Evolutionary conservation across 2,888 invertebrate genomes (phyloP), one percentile per base, ranked within the genome.

Genomic region (Eristalis tenax): DNA sequence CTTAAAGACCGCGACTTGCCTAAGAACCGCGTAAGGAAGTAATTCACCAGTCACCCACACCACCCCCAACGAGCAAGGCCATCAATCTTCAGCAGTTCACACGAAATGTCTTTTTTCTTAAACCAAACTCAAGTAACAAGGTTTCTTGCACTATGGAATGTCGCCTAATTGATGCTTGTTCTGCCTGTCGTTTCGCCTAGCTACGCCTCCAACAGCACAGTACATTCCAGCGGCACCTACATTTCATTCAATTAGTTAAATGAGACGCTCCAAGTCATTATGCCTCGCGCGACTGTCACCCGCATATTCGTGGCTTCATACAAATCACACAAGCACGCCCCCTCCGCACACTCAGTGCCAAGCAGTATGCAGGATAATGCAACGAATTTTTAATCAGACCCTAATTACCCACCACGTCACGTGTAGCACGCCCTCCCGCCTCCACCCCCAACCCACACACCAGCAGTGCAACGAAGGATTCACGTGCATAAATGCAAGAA

Each of bases 331-430:
- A 26, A 8, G 26, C 26, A 59, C n/a, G 50, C 18, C 50, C 50
- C 18, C 50, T 5, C 50, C 18, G 18, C 43, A 2, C 23, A 11
- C 15, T 23, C 26, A 23, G 13, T 22, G 1, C 26, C 56, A 32
- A 10, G n/a, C 68, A 56, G 1, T 43, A 43, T 82, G 35, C 69
- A 64, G 66, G 65, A 73, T 74, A 80, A 70, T 78, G 69, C 69
- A 74, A 64, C 73, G 82, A 86, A 86, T 86, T 82, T 71, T 78
- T 82, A 86, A 86, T 82, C 82, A 86, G 85, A 13, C 65, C 77
- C 85, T 86, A 82, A 86, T 86, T 86, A 82, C 82, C 78, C 85
- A 74, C 75, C 59, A 28, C 43, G 38, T 61, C 75, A 10, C 26
- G 23, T 59, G 57, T 13, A 23, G 26, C 59, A 10, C 13, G 2